Conservation (phyloP, 2,797 vertebrate genomes). For the Coregonus ussuriensis region DNA sequence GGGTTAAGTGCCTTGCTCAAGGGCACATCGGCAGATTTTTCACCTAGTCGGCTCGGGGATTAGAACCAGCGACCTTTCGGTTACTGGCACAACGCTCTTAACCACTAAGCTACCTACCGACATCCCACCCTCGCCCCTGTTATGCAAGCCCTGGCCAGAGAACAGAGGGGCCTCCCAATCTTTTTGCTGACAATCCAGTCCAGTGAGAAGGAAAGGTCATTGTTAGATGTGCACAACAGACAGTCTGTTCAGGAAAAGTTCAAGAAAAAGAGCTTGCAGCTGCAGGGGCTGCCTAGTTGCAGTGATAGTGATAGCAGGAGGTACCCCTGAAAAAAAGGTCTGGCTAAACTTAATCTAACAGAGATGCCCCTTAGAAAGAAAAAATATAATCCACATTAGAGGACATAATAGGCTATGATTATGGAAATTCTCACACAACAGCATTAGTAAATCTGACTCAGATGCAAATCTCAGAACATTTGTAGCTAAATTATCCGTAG, state of each 20-base stretch:
- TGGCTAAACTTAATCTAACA: neutral
- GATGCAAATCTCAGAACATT: neutral
- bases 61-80: too few relatives aligned
- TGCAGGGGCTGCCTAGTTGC: slow-evolving; percentile 54
- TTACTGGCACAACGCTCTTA: too few relatives aligned
- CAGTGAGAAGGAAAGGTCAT: slow-evolving; percentile 81
- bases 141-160: slow-evolving; percentile 57
- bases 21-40: too few relatives aligned
- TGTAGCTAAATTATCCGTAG: neutral
- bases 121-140: slow-evolving; percentile 25
- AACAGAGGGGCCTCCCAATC: slow-evolving; percentile 67
- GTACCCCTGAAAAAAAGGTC: neutral
- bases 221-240: slow-evolving; percentile 88
- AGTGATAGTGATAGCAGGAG: slow-evolving; percentile 34
- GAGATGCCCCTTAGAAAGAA: neutral
- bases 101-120: too few relatives aligned
- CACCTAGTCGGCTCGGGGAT: too few relatives aligned
- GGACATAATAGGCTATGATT: neutral
- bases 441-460: neutral
- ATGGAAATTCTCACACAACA: neutral
- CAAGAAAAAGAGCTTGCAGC: slow-evolving; percentile 68
- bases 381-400: neutral
- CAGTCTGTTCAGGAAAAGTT: slow-evolving; percentile 77
- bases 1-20: too few relatives aligned
- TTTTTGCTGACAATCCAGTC: slow-evolving; percentile 69